Conservation (phyloP, 2,113 vertebrate species). For the Corythaixoides concolor region DNA sequence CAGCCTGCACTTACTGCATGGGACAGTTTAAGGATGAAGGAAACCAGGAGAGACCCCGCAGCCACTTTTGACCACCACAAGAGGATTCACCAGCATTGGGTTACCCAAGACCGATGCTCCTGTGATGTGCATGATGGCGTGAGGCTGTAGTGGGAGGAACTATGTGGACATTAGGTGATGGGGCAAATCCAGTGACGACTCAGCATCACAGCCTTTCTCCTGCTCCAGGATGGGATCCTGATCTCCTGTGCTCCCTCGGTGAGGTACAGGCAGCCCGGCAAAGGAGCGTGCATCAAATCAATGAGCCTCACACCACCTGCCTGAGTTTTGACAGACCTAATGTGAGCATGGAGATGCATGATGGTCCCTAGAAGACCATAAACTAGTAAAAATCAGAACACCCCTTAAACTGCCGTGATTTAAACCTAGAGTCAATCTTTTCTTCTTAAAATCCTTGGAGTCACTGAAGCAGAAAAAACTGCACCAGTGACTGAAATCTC, state of each 20-base stretch:
- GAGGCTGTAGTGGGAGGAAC: neutral
- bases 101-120: neutral
- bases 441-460: neutral
- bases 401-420: neutral
- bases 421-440: neutral
- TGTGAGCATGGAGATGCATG: neutral
- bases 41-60: neutral
- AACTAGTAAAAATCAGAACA: neutral
- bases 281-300: neutral
- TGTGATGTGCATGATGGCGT: neutral
- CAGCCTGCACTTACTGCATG: neutral
- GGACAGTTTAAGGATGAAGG: neutral
- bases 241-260: neutral
- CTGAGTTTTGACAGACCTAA: neutral
- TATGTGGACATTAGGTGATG: neutral
- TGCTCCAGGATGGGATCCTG: neutral
- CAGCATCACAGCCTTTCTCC: neutral
- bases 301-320: neutral
- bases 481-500: neutral
- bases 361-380: neutral
- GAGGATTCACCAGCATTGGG: rapidly evolving
- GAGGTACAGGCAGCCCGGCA: neutral
- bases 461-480: neutral
- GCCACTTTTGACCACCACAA: neutral
- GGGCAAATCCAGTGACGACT: neutral